Evolutionary conservation across 1,140 invertebrate species (phyloP).

Genomic region (Drosophila pseudoobscura): DNA sequence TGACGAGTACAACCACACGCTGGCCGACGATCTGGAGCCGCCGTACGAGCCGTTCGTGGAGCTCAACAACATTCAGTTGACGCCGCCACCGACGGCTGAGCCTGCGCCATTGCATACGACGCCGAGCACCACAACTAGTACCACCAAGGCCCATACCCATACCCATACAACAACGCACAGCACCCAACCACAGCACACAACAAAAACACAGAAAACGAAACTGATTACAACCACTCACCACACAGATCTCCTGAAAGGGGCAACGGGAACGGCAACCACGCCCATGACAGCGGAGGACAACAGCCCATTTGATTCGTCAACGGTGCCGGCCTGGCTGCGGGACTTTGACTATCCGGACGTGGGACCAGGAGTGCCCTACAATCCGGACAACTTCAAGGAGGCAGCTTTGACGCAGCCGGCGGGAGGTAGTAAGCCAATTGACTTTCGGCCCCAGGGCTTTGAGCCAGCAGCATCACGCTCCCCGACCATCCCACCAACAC

Average conservation of each 20-base stretch:
- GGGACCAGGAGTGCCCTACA: slow-evolving; percentile 75
- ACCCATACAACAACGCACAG: slow-evolving; percentile 40
- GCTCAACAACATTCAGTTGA: slow-evolving; percentile 66
- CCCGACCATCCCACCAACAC: slow-evolving; percentile 16
- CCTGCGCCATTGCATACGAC: slow-evolving; percentile 18
- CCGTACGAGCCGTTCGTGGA: slow-evolving; percentile 74
- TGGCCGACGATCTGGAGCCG: slow-evolving; percentile 66
- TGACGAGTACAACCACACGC: slow-evolving; percentile 73
- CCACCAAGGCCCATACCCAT: slow-evolving; percentile 45
- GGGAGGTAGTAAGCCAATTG: slow-evolving; percentile 55
- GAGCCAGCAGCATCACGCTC: slow-evolving; percentile 14
- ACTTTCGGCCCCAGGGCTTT: slow-evolving; percentile 57
- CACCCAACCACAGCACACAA: slow-evolving; percentile 26
- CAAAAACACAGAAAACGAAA: slow-evolving; percentile 28
- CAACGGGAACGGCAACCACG: slow-evolving; percentile 8
- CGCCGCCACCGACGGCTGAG: slow-evolving; percentile 38
- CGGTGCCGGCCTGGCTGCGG: slow-evolving; percentile 71
- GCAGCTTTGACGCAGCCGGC: not conserved
- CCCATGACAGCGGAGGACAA: slow-evolving; percentile 42
- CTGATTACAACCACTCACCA: slow-evolving; percentile 38
- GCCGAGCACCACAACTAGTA: slow-evolving; percentile 21
- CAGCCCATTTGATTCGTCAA: slow-evolving; percentile 68
- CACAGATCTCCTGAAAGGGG: slow-evolving; percentile 45
- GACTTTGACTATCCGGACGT: slow-evolving; percentile 81
- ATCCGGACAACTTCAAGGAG: slow-evolving; percentile 66